Evolutionary conservation across 2,113 vertebrate genomes (phyloP), one percentile per base, ranked within the genome.

Genomic region (Gallinago undulata): DNA sequence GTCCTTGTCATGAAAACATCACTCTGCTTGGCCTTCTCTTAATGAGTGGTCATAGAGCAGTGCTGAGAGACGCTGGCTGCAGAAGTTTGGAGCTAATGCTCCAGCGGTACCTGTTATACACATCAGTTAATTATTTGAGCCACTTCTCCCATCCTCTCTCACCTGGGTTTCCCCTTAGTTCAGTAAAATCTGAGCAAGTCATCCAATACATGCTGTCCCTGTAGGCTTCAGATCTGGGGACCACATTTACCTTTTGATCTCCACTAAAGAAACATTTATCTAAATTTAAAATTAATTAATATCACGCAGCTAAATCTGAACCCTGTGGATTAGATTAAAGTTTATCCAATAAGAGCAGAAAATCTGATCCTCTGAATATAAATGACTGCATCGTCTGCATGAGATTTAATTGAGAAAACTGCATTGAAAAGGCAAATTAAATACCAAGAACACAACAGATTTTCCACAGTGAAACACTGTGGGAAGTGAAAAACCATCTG

Each of bases 401-500:
- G 91, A 97, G 86, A 94, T 79, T 87, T 96, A 96, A 95, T 92
- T 94, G 97, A 93, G 94, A 91, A 94, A 96, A 93, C 89, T 91
- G 50, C 78, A 92, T 95, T 8, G 4, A 96, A 97, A 97, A 97
- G 94, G 94, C 95, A 97, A 96, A 97, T 97, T 97, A 93, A 94
- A 97, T 96, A 96, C 84, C 77, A 78, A 85, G 95, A 96, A 89
- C 87, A 90, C 90, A 97, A 96, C 95, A 97, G 92, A 96, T 87
- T 97, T 96, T 95, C 94, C 73, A 90, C 82, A 91, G 81, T 5
- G 79, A 94, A 96, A 96, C 96, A 96, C 95, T 1, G 81, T 96
- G 94, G 91, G 97, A 97, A 91, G 95, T 93, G 95, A 94, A 95
- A 97, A 96, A 67, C 91, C 94, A 97, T 97, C 96, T 97, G 95